phyloP scores from a whole-genome alignment of 2,113 vertebrate species.

The Gallinago media region DNA sequence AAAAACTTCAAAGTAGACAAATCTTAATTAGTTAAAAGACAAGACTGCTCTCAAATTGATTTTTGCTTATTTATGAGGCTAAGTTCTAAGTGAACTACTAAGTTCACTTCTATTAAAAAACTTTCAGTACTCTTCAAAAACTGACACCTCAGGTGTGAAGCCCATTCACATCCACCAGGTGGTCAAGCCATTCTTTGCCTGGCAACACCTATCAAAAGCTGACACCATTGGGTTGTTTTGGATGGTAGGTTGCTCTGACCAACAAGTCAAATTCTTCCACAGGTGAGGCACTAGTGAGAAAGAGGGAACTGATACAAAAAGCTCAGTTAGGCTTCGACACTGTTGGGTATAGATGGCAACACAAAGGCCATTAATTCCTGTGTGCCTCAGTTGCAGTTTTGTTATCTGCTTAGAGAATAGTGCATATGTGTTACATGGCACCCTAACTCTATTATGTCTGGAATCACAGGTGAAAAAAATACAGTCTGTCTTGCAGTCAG shows the following conservation, averaged over 20 bases:
- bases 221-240: neutral
- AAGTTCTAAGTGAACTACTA: neutral
- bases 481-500: neutral
- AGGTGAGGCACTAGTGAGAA: neutral
- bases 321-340: neutral
- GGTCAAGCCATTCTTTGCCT: neutral
- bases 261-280: neutral
- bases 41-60: neutral
- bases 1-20: neutral
- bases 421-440: neutral
- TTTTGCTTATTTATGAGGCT: neutral
- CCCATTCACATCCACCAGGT: neutral
- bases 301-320: neutral
- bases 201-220: neutral
- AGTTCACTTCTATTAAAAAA: neutral
- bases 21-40: neutral
- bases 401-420: neutral
- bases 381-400: neutral
- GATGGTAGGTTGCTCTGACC: neutral
- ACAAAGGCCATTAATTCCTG: neutral
- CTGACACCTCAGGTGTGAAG: neutral
- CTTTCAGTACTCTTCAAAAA: neutral
- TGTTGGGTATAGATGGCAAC: neutral
- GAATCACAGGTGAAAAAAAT: neutral
- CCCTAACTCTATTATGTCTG: neutral